Evolutionary conservation across 2,888 invertebrate species (phyloP), one percentile per base, ranked within the genome.

Genomic region (Spialia ferax): DNA sequence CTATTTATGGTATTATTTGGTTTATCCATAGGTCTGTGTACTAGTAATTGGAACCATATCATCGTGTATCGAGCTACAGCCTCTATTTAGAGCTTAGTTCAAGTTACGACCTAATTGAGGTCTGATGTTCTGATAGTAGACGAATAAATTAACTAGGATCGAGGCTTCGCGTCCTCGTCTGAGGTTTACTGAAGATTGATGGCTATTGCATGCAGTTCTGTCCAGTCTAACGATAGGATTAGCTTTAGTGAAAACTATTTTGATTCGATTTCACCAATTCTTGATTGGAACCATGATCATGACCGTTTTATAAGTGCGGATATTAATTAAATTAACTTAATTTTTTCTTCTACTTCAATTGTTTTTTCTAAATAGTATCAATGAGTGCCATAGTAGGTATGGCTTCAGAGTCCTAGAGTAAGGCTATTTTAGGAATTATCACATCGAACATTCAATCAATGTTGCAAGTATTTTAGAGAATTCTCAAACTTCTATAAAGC

Each of bases 91-190:
- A 18, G 45, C 45, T 45, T 45, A 45, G 59, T 32, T 38, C 13
- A 48, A 65, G 57, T 65, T 72, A 71, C 63, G 69, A 71, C 62
- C 61, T 61, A 61, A 61, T 50, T 61, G 60, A 61, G 74, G 71
- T 77, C 68, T 75, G 82, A 80, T 85, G 81, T 82, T 73, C 69
- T 62, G 83, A 83, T 83, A 81, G 74, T 68, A 54, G 56, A 50
- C 59, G 69, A 54, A 69, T 70, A 70, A 71, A 67, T 70, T 70
- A 67, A 64, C 35, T 20, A 23, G 60, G 62, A 62, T 62, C 63
- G 52, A 57, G 52, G 50, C 60, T 69, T 56, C 63, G 63, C 10
- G 64, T 69, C 69, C 71, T 68, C 69, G 60, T 63, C 63, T 59
- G 48, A 52, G 48, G 71, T 66, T 72, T 70, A 71, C 50, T 48